phyloP scores from a whole-genome alignment of 2,113 vertebrate species.

The Neoarius graeffei region DNA sequence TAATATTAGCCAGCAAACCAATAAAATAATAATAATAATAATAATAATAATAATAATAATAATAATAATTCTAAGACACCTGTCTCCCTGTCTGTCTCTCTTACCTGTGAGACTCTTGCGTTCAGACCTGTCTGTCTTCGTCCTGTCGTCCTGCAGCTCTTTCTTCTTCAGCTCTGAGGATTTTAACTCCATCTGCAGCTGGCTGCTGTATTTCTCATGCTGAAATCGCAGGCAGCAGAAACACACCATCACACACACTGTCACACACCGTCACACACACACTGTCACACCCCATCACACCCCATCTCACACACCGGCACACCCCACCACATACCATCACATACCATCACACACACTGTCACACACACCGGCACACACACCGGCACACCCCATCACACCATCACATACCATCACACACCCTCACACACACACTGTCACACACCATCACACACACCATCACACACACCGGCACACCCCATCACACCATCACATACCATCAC shows the following conservation, averaged over 20 bases:
- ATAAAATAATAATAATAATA: no score
- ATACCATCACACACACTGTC: neutral
- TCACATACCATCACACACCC: neutral
- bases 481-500: neutral
- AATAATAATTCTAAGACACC: no score
- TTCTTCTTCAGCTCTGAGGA: constrained; percentile 62
- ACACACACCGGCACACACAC: no score
- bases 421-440: neutral
- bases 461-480: neutral
- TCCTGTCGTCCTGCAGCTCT: constrained; percentile 73
- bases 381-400: neutral
- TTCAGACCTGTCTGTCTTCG: constrained; percentile 75
- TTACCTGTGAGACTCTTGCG: constrained; percentile 77
- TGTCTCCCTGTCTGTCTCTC: neutral
- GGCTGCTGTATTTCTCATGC: constrained; percentile 97
- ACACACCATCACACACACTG: neutral
- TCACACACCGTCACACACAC: neutral
- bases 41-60: no score
- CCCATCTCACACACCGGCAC: neutral
- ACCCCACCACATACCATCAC: neutral
- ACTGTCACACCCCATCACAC: neutral
- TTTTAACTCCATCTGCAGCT: constrained; percentile 86
- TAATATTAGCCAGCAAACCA: neutral
- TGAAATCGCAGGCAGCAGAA: constrained; percentile 62
- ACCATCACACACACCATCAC: neutral